Percentiles rank a stretch among this genome's conserved stretches.
These are phyloP conservation scores for Drosophila lutescens DNA, from an alignment of 2,888 invertebrate genomes.

Conservation along the genomic window DNA sequence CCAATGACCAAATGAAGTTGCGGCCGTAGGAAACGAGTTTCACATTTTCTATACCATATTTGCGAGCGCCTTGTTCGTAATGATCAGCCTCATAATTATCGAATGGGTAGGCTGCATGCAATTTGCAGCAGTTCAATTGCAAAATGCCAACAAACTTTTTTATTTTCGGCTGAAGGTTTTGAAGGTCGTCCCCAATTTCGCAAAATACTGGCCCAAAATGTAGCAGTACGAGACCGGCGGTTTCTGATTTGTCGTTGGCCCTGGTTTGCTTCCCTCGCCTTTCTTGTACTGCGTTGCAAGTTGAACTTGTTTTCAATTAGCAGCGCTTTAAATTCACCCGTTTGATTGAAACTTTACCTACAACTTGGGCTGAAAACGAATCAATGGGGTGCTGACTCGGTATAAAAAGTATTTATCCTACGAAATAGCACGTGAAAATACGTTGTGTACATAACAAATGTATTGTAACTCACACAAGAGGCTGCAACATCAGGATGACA, in stretches of 20 bases:
- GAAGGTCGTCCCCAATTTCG: slow-evolving; percentile 37
- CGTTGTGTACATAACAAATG: slow-evolving; percentile 12
- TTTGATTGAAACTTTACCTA: background rate
- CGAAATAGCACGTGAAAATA: slow-evolving; percentile 1
- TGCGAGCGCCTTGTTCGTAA: slow-evolving; percentile 7
- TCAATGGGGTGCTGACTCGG: background rate
- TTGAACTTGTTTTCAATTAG: slow-evolving; percentile 62
- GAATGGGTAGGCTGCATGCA: slow-evolving; percentile 27
- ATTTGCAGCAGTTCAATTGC: slow-evolving; percentile 28
- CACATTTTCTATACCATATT: slow-evolving; percentile 50
- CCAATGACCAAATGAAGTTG: slow-evolving; percentile 73
- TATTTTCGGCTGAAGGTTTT: slow-evolving; percentile 26
- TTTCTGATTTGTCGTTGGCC: slow-evolving; percentile 33
- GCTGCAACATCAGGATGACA: slow-evolving; percentile 6
- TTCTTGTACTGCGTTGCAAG: slow-evolving; percentile 10
- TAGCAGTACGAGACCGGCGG: background rate
- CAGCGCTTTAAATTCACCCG: slow-evolving; percentile 16
- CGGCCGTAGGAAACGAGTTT: slow-evolving; percentile 70
- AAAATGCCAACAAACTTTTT: slow-evolving; percentile 26
- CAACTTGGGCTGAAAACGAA: background rate
- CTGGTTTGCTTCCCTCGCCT: slow-evolving; percentile 29
- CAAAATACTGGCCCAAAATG: slow-evolving; percentile 5
- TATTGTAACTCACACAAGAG: slow-evolving; percentile 9
- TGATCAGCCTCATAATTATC: slow-evolving; percentile 28
- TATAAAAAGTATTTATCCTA: background rate